Conservation (phyloP, 2,888 invertebrate species). For the Rotaria socialis region DNA sequence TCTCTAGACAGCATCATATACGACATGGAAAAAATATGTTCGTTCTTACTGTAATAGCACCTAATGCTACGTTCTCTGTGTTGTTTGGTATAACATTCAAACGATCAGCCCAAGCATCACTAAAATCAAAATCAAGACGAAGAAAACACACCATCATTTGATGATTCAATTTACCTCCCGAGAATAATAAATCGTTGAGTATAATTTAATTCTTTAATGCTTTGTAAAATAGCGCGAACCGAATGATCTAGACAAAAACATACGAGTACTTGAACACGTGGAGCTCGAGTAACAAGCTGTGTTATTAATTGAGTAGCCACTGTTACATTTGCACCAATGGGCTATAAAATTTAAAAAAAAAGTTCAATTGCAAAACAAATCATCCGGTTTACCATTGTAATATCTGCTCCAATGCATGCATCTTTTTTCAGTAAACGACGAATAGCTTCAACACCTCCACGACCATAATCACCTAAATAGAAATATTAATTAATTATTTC, state of each 20-base stretch:
- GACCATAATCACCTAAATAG: conserved; percentile 40
- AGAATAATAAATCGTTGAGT: conserved; percentile 67
- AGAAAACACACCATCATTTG: neutral
- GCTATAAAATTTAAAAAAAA: neutral
- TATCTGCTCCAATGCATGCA: conserved; percentile 31
- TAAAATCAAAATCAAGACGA: conserved; percentile 52
- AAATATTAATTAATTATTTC: neutral
- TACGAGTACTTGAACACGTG: conserved; percentile 66
- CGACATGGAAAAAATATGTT: neutral
- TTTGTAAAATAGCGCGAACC: conserved; percentile 67
- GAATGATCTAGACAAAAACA: conserved; percentile 77
- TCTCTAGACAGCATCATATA: no score
- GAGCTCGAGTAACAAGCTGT: conserved; percentile 31
- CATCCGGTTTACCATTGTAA: neutral
- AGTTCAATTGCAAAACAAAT: neutral
- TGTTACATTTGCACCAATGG: conserved; percentile 35
- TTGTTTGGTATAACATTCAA: conserved; percentile 68
- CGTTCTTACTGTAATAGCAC: conserved; percentile 42
- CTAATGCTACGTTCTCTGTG: conserved; percentile 51
- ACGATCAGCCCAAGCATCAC: conserved; percentile 74
- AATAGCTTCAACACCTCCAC: conserved; percentile 45
- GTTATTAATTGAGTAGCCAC: conserved; percentile 32
- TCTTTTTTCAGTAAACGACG: conserved; percentile 31
- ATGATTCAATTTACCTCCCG: conserved; percentile 64
- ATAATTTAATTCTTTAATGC: conserved; percentile 64